Base-by-base conservation (phyloP, 2,797 vertebrate genomes). In the Anniella stebbinsi region DNA sequence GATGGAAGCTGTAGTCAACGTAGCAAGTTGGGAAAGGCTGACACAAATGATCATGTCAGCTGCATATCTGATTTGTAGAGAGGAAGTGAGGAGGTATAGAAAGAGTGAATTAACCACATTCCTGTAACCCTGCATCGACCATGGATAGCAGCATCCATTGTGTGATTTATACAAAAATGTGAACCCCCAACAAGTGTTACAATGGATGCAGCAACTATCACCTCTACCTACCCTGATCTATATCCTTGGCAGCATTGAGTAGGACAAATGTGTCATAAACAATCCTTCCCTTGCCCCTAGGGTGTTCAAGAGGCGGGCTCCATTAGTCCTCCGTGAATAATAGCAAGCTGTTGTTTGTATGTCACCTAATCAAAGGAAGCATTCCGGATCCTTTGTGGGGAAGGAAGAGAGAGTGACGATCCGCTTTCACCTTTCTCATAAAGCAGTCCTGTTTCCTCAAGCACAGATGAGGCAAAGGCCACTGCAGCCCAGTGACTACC, bases 281-380 rank as follows among this genome's bases (percentile, higher is more conserved):
- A 80, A 51, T 51, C 60, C 69, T 54, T 48, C 33, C 54, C n/a
- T 41, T 81, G 86, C n/a, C 85, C 69, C 73, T 48, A n/a, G 45
- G 67, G 54, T 30, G 30, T 83, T 60, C 69, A 60, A 92, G 72
- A 85, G 36, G 48, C 51, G 33, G 73, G 51, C 5, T 78, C 88
- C 36, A 60, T 70, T 80, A 88, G 69, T 72, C 66, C 45, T 80
- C 25, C 23, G 28, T 72, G 12, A 66, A 73, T 81, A 80, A 72
- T 78, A 69, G n/a, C 41, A 87, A 78, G 81, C 23, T 54, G 67
- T 90, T 84, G 75, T 54, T 80, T 80, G 57, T 23, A 0, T 80
- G 38, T 80, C 45, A 45, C 76, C 69, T 84, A 57, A 41, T 54
- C 88, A 84, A 88, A 87, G 38, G 38, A 84, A 72, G 76, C 82